Evolutionary conservation across 1,140 invertebrate species (phyloP).

Genomic region (Cydia pomonella): DNA sequence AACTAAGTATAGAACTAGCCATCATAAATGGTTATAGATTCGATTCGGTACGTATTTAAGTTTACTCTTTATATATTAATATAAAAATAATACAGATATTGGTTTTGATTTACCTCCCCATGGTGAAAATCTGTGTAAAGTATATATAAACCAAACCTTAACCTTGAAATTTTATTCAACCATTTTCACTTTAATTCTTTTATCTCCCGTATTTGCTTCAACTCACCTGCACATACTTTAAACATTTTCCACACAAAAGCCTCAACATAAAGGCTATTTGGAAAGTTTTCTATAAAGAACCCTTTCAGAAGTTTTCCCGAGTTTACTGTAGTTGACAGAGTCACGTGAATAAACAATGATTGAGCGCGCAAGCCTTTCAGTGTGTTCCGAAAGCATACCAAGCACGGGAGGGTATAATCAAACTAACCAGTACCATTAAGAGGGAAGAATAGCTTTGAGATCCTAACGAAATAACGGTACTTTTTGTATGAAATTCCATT

Average conservation of each 20-base stretch:
- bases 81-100: too few relatives aligned
- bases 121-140: too few relatives aligned
- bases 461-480: too few relatives aligned
- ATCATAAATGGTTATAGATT: too few relatives aligned
- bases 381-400: not conserved
- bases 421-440: not conserved
- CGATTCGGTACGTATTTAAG: too few relatives aligned
- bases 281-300: slow-evolving; percentile 22
- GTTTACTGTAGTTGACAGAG: slow-evolving; percentile 28
- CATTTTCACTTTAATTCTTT: not conserved
- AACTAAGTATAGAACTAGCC: too few relatives aligned
- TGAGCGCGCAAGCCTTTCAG: not conserved
- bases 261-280: slow-evolving; percentile 24
- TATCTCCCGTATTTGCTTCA: not conserved
- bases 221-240: slow-evolving; percentile 11
- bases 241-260: slow-evolving; percentile 18
- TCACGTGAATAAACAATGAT: slow-evolving; percentile 28
- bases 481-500: too few relatives aligned
- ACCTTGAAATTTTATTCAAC: not conserved
- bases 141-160: too few relatives aligned
- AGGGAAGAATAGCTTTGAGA: too few relatives aligned
- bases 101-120: too few relatives aligned
- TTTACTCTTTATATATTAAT: too few relatives aligned
- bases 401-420: not conserved
- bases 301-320: slow-evolving; percentile 25